Evolutionary conservation across 2,113 vertebrate species (phyloP), one percentile per base, ranked within the genome.

Genomic region (Acrocephalus kingi): DNA sequence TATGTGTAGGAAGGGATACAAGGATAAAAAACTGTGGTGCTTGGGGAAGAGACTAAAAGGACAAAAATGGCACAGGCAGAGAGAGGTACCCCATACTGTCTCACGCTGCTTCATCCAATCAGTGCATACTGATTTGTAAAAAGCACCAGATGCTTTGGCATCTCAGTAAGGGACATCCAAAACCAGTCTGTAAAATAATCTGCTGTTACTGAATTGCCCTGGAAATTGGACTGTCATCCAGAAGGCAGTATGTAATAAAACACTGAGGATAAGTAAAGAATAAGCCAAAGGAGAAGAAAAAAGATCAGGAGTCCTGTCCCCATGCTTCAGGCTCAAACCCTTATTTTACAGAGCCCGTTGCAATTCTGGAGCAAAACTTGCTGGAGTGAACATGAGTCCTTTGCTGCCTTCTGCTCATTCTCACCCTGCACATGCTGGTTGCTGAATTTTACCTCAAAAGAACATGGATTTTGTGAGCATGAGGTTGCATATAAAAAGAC

Each of bases 11-110:
- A 54, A 82, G 22, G 15, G 39, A 78, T 28, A 23, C 1, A 21
- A 20, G 30, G 54, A 82, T 41, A 13, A 24, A 59, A 74, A 80
- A 39, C 20, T 9, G 18, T 15, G 22, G 19, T 18, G 45, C 17
- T 39, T 73, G 49, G 41, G 22, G 30, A 75, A 52, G 85, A 2
- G 37, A 46, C 76, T 51, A 46, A 43, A 37, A 54, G 56, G 56
- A 48, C 30, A 55, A 28, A 30, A 66, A 28, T 0, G 2, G 49
- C 39, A 76, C 35, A 41, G 0, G 1, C 0, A 4, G 45, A 30
- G 17, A 4, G 45, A 30, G 17, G 69, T 23, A 43, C 19, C 21
- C 16, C 1, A 2, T 9, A 58, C 41, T 41, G 62, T 30, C 67
- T 68, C 3, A 2, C 54, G 13, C 37, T 2, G 2, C 63, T 46